Evolutionary conservation across 2,113 vertebrate genomes (phyloP), one percentile per base, ranked within the genome.

Genomic region (Cisticola juncidis): DNA sequence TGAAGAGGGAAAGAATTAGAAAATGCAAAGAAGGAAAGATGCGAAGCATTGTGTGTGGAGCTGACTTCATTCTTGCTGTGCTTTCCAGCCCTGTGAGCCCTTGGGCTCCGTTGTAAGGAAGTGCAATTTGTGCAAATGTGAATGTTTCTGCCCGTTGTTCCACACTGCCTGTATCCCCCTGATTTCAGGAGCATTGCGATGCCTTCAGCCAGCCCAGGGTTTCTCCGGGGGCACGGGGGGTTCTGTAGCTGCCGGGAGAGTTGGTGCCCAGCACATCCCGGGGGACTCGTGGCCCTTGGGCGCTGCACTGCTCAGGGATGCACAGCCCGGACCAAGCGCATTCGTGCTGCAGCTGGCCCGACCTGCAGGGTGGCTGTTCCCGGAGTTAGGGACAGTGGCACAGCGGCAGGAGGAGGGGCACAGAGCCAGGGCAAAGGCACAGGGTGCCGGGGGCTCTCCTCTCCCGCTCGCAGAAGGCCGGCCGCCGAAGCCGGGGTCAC

Each of bases 321-420:
- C 91, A 4, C n/a, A 70, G 82, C 33, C 79, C 12, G 3, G 54
- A 2, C 28, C 50, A 2, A 58, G 80, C 6, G 68, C 44, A 1
- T 45, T 19, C 5, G 56, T 42, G 66, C 92, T 35, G 72, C 31
- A 1, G 12, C 56, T 16, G 73, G 38, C 56, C 77, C 31, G 29
- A 15, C 58, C 45, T 29, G 62, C 66, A 29, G 53, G 28, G 14
- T 0, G 51, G n/a, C 66, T 35, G 8, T 3, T 31, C 70, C 65
- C 9, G 29, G 3, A 20, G 17, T 3, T 18, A 2, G 29, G 5
- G 35, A 35, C 42, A 47, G 44, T 0, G 64, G 28, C 10, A 17
- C 78, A 47, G 61, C 7, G 53, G 7, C 20, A 3, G 40, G 28
- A 50, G 26, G 33, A 70, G 65, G 29, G 62, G 35, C 36, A 51